Percentiles rank a stretch among this genome's conserved stretches.
phyloP scores from a whole-genome alignment of 1,140 invertebrate genomes.

The Gonioctena quinquepunctata region DNA sequence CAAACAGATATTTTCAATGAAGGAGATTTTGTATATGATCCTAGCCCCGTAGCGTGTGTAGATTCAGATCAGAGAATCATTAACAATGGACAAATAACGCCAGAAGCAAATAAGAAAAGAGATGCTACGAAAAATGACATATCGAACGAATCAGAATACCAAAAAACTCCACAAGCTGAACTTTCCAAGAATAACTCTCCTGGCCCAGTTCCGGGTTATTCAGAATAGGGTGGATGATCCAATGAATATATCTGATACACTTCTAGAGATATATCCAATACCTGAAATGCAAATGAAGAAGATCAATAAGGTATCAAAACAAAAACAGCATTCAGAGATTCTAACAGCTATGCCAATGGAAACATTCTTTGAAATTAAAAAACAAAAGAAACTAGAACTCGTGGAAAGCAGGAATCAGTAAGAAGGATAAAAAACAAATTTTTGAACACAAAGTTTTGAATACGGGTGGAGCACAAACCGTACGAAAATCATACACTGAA shows the following conservation, averaged over 20 bases:
- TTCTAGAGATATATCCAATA: not conserved
- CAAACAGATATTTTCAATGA: conserved; percentile 9
- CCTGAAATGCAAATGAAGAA: not conserved
- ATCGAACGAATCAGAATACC: not conserved
- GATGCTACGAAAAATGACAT: not conserved
- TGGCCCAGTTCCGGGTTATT: not conserved
- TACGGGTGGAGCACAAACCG: too few relatives aligned
- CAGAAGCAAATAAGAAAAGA: too few relatives aligned
- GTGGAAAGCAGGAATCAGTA: not conserved
- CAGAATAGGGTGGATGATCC: not conserved
- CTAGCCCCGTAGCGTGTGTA: not conserved
- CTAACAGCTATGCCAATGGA: not conserved
- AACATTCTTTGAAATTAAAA: not conserved
- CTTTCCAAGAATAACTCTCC: not conserved
- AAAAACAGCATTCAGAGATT: not conserved
- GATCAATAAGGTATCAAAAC: not conserved
- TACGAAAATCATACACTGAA: too few relatives aligned
- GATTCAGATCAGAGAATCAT: not conserved
- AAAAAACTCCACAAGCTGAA: not conserved
- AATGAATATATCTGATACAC: not conserved
- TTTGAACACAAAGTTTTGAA: too few relatives aligned
- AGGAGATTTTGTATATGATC: conserved; percentile 1
- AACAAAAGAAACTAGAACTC: not conserved
- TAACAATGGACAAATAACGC: not conserved
- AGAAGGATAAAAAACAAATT: not conserved